Evolutionary conservation across 2,797 vertebrate species (phyloP).

Genomic region (Muscicapa comitata): DNA sequence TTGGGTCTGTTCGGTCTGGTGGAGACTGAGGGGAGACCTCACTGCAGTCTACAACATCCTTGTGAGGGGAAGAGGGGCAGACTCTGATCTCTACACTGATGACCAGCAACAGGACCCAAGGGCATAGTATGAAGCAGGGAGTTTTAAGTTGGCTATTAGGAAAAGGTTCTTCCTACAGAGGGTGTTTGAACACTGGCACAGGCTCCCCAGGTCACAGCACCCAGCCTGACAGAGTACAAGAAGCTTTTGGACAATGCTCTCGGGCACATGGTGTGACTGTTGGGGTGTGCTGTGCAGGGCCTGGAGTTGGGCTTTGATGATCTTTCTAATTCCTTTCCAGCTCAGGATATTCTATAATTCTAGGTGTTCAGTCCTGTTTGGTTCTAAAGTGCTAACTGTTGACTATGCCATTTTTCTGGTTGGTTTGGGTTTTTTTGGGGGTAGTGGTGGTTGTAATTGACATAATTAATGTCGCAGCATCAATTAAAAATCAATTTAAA

Average conservation of each 20-base stretch:
- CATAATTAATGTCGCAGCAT: background rate
- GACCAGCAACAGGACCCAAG: background rate
- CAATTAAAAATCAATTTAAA: background rate
- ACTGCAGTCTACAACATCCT: background rate
- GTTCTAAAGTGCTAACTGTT: background rate
- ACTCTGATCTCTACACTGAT: background rate
- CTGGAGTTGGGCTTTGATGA: background rate
- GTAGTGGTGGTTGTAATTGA: background rate
- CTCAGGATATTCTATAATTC: background rate
- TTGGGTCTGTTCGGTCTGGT: background rate
- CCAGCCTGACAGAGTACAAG: background rate
- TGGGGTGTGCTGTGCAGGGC: background rate
- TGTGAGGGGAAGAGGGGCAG: background rate
- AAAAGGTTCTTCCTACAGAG: background rate
- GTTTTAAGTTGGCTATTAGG: background rate
- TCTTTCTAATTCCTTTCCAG: background rate
- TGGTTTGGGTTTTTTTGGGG: fast-evolving
- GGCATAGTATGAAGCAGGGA: background rate
- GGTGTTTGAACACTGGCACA: background rate
- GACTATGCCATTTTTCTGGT: background rate
- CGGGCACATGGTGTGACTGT: fast-evolving
- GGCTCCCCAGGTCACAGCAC: background rate
- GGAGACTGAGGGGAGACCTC: background rate
- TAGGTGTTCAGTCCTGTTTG: background rate
- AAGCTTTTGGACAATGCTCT: background rate